phyloP scores from a whole-genome alignment of 2,797 vertebrate genomes.

The Vultur gryphus region DNA sequence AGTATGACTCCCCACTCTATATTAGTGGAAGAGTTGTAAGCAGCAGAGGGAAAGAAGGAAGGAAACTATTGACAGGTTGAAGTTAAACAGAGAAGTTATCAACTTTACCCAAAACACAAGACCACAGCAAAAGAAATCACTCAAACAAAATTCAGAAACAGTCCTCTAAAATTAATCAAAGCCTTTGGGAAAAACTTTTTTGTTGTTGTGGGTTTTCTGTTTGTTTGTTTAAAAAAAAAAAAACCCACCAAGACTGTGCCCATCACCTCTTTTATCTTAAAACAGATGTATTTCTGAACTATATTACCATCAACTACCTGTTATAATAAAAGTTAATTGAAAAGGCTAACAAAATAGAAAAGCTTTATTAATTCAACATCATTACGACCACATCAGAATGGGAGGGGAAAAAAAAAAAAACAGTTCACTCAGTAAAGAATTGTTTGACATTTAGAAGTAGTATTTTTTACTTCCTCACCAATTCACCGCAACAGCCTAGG shows the following conservation, averaged over 20 bases:
- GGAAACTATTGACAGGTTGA: neutral
- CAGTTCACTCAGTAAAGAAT: neutral
- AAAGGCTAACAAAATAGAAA: neutral
- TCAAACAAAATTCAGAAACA: neutral
- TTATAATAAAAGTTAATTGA: neutral
- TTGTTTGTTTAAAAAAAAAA: neutral
- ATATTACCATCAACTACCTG: neutral
- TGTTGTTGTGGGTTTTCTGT: too few species aligned
- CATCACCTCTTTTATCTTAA: neutral
- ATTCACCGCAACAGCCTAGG: neutral
- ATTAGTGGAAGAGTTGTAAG: neutral
- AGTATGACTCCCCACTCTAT: neutral
- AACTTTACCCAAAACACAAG: neutral
- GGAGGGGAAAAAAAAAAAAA: fast-evolving
- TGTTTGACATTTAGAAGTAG: neutral
- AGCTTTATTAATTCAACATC: neutral
- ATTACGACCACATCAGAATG: neutral
- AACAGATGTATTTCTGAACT: neutral
- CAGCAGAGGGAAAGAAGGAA: neutral
- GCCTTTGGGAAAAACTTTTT: neutral
- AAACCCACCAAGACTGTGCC: neutral
- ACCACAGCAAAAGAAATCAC: neutral
- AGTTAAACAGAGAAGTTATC: neutral
- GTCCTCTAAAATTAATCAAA: neutral
- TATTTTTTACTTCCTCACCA: neutral